Evolutionary conservation across 2,113 vertebrate species (phyloP).

Genomic region (Rhinoptilus africanus): DNA sequence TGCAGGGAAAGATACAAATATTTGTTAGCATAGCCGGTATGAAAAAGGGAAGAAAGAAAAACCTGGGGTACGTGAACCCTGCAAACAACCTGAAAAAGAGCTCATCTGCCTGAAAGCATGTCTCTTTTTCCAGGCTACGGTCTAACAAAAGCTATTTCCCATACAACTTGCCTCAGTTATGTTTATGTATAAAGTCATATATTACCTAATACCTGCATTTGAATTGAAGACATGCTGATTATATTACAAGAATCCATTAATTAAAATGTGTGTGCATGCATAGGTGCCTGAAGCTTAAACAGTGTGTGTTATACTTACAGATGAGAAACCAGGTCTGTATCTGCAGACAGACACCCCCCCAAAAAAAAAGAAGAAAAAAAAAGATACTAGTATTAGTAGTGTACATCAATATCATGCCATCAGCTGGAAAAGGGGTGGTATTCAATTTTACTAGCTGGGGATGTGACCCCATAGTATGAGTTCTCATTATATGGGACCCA

Average conservation of each 20-base stretch:
- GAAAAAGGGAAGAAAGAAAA: background rate
- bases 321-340: background rate
- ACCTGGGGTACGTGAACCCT: background rate
- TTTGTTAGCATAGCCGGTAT: background rate
- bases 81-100: background rate
- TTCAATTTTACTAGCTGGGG: background rate
- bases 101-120: background rate
- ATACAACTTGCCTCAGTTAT: background rate
- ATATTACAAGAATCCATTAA: background rate
- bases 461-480: background rate
- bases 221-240: background rate
- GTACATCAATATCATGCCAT: background rate
- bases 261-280: background rate
- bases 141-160: background rate
- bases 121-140: background rate
- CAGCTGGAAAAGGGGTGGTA: background rate
- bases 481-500: background rate
- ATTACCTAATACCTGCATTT: background rate
- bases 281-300: background rate
- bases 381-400: background rate
- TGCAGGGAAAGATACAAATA: background rate
- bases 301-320: rapidly evolving
- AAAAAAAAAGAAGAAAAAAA: background rate
- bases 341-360: background rate
- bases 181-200: background rate